Base-by-base conservation (phyloP, 2,113 vertebrate species). In the Ceyx margarethae region DNA sequence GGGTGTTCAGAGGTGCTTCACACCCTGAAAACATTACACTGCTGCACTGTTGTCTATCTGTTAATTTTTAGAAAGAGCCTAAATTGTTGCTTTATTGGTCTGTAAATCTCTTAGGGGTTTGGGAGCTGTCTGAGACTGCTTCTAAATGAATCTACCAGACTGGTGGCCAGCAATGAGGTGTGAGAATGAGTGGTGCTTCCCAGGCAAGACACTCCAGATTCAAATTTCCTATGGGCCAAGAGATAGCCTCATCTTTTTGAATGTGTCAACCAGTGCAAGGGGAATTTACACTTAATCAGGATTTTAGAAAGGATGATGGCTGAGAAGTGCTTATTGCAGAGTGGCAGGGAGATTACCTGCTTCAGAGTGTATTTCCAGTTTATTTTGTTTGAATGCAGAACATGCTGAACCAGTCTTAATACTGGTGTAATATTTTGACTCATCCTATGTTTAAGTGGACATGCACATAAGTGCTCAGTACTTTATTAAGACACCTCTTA, bases 51-150 rank as follows among this genome's bases (percentile, higher is more conserved):
- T 85, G n/a, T 40, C 85, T 66, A 54, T 40, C 58, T 73, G 1
- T 58, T 80, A 48, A 61, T 77, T 87, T 85, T 73, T 48, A 82
- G 72, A 51, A 89, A 69, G 54, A 35, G 18, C 80, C 85, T 66
- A 57, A 65, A 28, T 57, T 61, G 64, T 54, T 91, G 64, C n/a
- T 69, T 69, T 80, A 31, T 68, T 74, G 67, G 29, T 18, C 60
- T 65, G 19, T 73, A 87, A 83, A 53, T 56, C 54, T 61, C 19
- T n/a, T 23, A 4, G 43, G 65, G 50, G 10, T 67, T 20, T 82
- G 58, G 67, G 64, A 80, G 54, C 79, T 85, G 22, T 79, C 65
- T 75, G 61, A 84, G 37, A 8, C 48, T 48, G 19, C n/a, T 31
- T 26, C 13, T 23, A 8, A 66, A 54, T 40, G 54, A 45, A 67